Evolutionary conservation across 1,140 invertebrate genomes (phyloP), one percentile per base, ranked within the genome.

Genomic region (Oreohelix idahoensis): DNA sequence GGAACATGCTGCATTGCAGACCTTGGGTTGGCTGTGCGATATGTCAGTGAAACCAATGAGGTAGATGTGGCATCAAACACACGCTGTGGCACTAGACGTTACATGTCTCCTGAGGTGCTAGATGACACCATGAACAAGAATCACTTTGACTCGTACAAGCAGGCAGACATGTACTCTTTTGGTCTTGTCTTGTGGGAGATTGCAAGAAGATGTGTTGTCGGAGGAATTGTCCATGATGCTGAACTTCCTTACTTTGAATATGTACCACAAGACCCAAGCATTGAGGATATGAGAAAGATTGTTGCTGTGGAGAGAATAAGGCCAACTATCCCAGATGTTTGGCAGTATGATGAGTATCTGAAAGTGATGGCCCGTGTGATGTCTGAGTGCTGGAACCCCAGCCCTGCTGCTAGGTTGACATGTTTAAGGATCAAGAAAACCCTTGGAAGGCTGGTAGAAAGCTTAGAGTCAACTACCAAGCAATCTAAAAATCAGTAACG

Each of bases 71-170:
- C 91, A 32, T 90, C 90, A 0, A 92, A 92, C 84, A 90, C 90
- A 26, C 83, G 92, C 75, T 90, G 90, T n/a, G 92, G 92, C 32
- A 91, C 98, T 0, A 98, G 98, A 89, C 94, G 97, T 29, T 98
- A 98, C 90, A 97, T 98, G 96, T 96, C 97, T 8, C 97, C 97
- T 13, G 97, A 98, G 94, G 96, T 97, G 89, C 75, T 93, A 10
- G 89, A 90, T 76, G 88, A 89, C 53, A 95, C 95, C 78, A 96
- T 98, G 93, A 98, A 98, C 91, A 95, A 95, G 89, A 95, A 96
- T 88, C 96, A 98, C 90, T 98, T 98, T 92, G 97, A 98, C 92
- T 97, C 97, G 23, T 98, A 97, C 93, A 98, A 98, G 93, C 94
- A 97, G 83, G 97, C 97, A 2, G 98, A 99, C 93, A 97, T n/a